A percentile compares a stretch with the other conserved stretches of the same genome.
phyloP scores from a whole-genome alignment of 2,113 vertebrate species.

The Bothrops jararaca region DNA sequence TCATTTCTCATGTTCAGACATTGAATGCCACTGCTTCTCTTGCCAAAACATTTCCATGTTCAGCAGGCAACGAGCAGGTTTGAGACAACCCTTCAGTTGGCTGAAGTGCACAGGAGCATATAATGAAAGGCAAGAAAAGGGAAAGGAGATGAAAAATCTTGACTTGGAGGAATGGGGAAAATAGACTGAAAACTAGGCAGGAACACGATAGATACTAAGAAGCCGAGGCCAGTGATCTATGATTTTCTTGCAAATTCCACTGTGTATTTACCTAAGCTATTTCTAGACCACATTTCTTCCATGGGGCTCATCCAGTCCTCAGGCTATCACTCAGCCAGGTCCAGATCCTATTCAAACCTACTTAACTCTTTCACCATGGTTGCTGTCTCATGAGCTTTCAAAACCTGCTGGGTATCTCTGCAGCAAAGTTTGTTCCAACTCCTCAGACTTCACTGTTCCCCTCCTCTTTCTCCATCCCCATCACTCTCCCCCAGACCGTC shows the following conservation, averaged over 20 bases:
- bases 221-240: neutral
- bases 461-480: neutral
- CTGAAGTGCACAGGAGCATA: neutral
- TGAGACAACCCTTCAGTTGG: neutral
- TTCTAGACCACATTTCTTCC: neutral
- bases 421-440: neutral
- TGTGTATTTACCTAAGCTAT: neutral
- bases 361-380: neutral
- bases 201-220: neutral
- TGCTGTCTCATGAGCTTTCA: neutral
- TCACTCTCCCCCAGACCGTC: neutral
- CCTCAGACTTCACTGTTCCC: slow-evolving; percentile 29
- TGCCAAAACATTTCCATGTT: neutral
- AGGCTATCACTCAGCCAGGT: neutral
- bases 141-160: neutral
- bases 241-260: neutral
- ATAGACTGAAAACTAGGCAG: neutral
- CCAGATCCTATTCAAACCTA: neutral
- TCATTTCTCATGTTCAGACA: neutral
- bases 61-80: neutral
- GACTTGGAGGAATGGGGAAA: neutral
- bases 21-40: neutral
- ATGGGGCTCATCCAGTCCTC: neutral
- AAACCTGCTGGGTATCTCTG: neutral
- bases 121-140: neutral